phyloP scores from a whole-genome alignment of 2,113 vertebrate genomes.

The Nothocercus nigrocapillus region DNA sequence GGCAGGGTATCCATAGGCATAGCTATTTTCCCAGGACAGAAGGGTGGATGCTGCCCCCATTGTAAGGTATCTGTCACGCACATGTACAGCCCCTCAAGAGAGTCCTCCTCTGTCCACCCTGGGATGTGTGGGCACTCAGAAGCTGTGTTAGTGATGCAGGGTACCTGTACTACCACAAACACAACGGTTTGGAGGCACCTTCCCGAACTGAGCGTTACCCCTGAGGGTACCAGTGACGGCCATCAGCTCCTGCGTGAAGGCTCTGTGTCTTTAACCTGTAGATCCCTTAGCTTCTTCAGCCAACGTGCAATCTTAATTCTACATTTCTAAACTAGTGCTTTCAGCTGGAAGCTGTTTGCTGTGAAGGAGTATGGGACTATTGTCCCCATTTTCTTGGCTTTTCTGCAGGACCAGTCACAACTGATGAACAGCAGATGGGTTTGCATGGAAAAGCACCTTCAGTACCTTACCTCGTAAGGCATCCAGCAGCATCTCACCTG shows the following conservation, averaged over 20 bases:
- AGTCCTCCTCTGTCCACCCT: neutral
- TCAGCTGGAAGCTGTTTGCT: neutral
- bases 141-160: neutral
- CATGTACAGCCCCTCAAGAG: neutral
- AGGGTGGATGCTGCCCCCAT: neutral
- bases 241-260: neutral
- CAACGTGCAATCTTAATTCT: neutral
- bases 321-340: neutral
- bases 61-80: too few species aligned
- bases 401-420: neutral
- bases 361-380: neutral
- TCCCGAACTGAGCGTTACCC: neutral
- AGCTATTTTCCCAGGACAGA: neutral
- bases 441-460: neutral
- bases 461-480: neutral
- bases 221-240: neutral
- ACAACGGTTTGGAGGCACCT: accelerated
- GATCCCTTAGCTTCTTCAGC: neutral
- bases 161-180: neutral
- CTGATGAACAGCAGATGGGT: neutral
- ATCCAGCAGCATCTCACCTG: neutral
- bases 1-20: neutral
- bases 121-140: neutral
- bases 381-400: neutral
- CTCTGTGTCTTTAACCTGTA: neutral